phyloP scores from a whole-genome alignment of 2,113 vertebrate species.

The Gopherus flavomarginatus region DNA sequence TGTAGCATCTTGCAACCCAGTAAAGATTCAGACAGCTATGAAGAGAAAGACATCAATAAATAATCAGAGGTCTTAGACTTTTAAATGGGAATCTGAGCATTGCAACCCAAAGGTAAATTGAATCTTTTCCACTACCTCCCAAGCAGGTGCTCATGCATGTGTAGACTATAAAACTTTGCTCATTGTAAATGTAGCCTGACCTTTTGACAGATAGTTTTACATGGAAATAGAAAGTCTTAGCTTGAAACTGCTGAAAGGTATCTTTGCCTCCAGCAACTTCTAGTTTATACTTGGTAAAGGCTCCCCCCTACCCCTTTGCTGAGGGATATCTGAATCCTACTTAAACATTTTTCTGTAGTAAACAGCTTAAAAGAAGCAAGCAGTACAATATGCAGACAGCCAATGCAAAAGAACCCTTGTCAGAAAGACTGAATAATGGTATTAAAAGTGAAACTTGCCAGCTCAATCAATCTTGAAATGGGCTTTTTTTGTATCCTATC shows the following conservation, averaged over 20 bases:
- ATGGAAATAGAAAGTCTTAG: slow-evolving; percentile 77
- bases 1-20: slow-evolving; percentile 76
- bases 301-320: slow-evolving; percentile 4
- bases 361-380: slow-evolving; percentile 26
- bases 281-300: slow-evolving; percentile 51
- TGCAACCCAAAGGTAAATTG: slow-evolving; percentile 90
- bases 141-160: slow-evolving; percentile 65
- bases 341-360: slow-evolving; percentile 56
- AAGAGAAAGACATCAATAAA: slow-evolving; percentile 96
- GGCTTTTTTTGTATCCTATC: not conserved
- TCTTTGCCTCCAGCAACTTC: slow-evolving; percentile 63
- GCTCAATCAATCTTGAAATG: not conserved
- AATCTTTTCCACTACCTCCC: slow-evolving; percentile 76
- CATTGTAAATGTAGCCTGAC: slow-evolving; percentile 72
- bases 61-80: slow-evolving; percentile 94
- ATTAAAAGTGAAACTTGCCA: not conserved
- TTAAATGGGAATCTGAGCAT: slow-evolving; percentile 94
- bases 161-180: slow-evolving; percentile 68
- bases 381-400: not conserved
- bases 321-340: slow-evolving; percentile 56
- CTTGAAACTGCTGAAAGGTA: slow-evolving; percentile 58
- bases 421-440: not conserved
- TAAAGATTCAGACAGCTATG: slow-evolving; percentile 85
- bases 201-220: slow-evolving; percentile 75
- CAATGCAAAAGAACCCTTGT: not conserved